Evolutionary conservation across 1,140 invertebrate species (phyloP).

Genomic region (Paraescarpia echinospica): DNA sequence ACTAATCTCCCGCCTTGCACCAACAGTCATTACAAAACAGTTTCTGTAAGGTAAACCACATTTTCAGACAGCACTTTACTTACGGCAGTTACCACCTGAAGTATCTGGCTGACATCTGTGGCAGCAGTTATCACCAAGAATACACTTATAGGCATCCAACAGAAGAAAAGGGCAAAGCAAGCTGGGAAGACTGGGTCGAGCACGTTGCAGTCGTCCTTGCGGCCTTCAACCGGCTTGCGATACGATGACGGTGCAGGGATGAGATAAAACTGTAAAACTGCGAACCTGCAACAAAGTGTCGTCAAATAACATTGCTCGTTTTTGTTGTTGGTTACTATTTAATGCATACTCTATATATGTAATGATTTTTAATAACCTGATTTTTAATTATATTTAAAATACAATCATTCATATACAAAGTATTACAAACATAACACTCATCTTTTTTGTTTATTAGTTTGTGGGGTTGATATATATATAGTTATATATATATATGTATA

Average conservation of each 20-base stretch:
- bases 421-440: not conserved
- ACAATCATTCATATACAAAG: not conserved
- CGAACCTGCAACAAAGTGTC: constrained; percentile 15
- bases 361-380: not conserved
- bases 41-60: not conserved
- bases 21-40: not conserved
- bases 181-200: not conserved
- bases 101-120: not conserved
- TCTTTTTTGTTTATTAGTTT: not conserved
- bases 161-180: not conserved
- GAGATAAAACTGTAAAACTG: constrained; percentile 15
- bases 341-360: not conserved
- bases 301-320: not conserved
- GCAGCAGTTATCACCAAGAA: not conserved
- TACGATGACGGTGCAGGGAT: constrained; percentile 4
- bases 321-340: not conserved
- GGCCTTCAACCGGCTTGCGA: not conserved
- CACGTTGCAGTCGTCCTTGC: constrained; percentile 3
- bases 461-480: no score
- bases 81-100: not conserved
- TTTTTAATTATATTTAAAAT: not conserved
- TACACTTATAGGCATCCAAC: not conserved
- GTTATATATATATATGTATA: no score
- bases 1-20: not conserved
- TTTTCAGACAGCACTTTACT: not conserved